A percentile compares a stretch with the other conserved stretches of the same genome.
Evolutionary conservation across 1,140 invertebrate species (phyloP).

Genomic region (Anastrepha ludens): DNA sequence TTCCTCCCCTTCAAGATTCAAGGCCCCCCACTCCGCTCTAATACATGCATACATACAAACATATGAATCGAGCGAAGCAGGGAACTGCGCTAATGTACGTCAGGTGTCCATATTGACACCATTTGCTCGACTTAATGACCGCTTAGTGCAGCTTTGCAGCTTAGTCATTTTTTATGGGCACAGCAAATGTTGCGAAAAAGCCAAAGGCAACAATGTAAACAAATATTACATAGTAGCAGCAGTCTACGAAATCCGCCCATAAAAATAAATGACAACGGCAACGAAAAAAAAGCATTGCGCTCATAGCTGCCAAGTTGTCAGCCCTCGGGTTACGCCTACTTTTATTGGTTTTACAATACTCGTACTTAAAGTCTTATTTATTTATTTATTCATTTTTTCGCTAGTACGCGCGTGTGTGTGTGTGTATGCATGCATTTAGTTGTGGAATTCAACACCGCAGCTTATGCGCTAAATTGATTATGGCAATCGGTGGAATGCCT

Average conservation of each 20-base stretch:
- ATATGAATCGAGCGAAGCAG: neutral
- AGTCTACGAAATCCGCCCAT: slow-evolving; percentile 37
- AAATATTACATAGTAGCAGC: neutral
- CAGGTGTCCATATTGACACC: slow-evolving; percentile 38
- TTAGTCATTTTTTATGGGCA: slow-evolving; percentile 43
- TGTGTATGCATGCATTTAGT: neutral
- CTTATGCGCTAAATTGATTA: slow-evolving; percentile 53
- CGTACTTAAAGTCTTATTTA: slow-evolving; percentile 18
- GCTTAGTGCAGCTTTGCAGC: slow-evolving; percentile 22
- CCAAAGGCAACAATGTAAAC: neutral
- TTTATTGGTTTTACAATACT: slow-evolving; percentile 48
- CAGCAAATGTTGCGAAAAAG: slow-evolving; percentile 44
- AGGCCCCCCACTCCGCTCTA: neutral
- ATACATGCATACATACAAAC: too few relatives aligned
- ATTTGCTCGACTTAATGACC: slow-evolving; percentile 49
- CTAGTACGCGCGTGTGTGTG: neutral
- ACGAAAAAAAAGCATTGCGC: neutral
- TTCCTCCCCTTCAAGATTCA: too few relatives aligned
- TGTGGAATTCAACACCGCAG: slow-evolving; percentile 44
- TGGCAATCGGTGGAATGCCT: slow-evolving; percentile 41
- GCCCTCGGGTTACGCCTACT: slow-evolving; percentile 46
- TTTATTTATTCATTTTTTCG: slow-evolving; percentile 11
- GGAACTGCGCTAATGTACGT: neutral
- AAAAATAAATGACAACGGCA: slow-evolving; percentile 31
- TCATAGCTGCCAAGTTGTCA: neutral